phyloP scores from a whole-genome alignment of 2,888 invertebrate species.

The Opisthograptis luteolata region DNA sequence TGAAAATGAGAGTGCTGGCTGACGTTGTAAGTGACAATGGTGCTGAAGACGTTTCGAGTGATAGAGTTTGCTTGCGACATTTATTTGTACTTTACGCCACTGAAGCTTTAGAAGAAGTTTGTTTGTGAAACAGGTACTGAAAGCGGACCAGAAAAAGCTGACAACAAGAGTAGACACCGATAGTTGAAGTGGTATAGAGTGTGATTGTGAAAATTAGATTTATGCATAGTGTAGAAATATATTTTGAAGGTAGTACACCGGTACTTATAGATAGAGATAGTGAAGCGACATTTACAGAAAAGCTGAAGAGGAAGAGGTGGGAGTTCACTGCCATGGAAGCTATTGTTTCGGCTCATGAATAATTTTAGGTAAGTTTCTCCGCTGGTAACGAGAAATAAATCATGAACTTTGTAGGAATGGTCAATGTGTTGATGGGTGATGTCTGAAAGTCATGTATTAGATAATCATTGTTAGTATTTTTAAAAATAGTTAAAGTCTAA shows the following conservation, averaged over 20 bases:
- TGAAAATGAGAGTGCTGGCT: conserved; percentile 64
- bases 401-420: conserved; percentile 35
- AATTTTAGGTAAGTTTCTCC: conserved; percentile 28
- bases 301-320: conserved; percentile 63
- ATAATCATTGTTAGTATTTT: conserved; percentile 13
- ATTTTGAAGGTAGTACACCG: conserved; percentile 27
- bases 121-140: conserved; percentile 39
- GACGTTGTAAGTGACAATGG: conserved; percentile 50
- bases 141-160: conserved; percentile 38
- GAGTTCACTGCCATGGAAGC: conserved; percentile 68
- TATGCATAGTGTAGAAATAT: conserved; percentile 23
- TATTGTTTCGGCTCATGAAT: conserved; percentile 39
- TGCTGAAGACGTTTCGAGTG: conserved; percentile 35
- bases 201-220: conserved; percentile 31
- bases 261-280: conserved; percentile 53
- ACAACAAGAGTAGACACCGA: conserved; percentile 44
- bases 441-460: conserved; percentile 42
- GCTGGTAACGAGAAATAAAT: conserved; percentile 25
- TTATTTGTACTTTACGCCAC: conserved; percentile 26
- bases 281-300: conserved; percentile 64
- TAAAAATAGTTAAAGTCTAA: conserved; percentile 13
- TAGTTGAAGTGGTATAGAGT: conserved; percentile 46
- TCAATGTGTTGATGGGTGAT: conserved; percentile 54
- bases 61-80: conserved; percentile 24
- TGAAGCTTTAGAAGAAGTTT: conserved; percentile 27